phyloP scores from a whole-genome alignment of 2,797 vertebrate species.

The Poliocrania exsul region DNA sequence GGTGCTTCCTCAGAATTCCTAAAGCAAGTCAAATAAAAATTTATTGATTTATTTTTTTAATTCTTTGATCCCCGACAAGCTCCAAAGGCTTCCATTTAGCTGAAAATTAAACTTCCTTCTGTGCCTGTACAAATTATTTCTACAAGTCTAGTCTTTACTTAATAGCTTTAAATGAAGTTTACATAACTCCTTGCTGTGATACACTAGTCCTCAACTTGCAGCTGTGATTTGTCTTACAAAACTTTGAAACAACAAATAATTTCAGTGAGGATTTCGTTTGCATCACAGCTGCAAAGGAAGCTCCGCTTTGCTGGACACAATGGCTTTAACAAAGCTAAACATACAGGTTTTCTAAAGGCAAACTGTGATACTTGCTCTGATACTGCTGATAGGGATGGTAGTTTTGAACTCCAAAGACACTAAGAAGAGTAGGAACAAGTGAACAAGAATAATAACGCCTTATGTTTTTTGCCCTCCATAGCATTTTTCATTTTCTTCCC shows the following conservation, averaged over 20 bases:
- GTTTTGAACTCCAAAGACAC: not conserved
- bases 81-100: not conserved
- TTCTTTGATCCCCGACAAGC: not conserved
- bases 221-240: not conserved
- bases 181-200: not conserved
- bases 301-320: not conserved
- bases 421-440: not conserved
- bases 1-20: not conserved
- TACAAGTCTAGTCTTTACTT: not conserved
- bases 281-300: slow-evolving; percentile 14
- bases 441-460: not conserved
- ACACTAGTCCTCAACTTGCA: not conserved
- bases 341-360: not conserved
- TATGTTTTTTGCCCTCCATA: not conserved
- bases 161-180: not conserved
- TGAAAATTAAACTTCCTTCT: not conserved
- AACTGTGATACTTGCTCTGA: not conserved
- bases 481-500: not conserved
- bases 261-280: not conserved
- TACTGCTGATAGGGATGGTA: not conserved
- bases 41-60: no score
- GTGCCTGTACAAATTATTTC: not conserved
- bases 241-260: not conserved
- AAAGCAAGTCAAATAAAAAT: not conserved
- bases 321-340: not conserved